phyloP scores from a whole-genome alignment of 1,140 invertebrate species.

The Diuraphis noxia region DNA sequence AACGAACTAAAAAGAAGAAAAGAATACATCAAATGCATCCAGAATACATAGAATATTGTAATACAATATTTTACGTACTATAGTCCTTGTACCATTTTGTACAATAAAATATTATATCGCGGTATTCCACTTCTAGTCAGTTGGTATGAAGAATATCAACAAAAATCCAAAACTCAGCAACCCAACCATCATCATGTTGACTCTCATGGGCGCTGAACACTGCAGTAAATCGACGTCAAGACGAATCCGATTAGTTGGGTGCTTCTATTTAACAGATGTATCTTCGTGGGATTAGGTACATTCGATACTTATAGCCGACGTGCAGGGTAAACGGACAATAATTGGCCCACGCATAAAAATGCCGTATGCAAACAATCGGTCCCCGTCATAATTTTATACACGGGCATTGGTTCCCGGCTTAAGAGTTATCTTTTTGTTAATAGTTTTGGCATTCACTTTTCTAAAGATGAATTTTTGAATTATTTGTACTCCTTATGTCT shows the following conservation, averaged over 20 bases:
- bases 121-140: conserved; percentile 74
- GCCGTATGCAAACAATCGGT: no score
- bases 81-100: no score
- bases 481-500: no score
- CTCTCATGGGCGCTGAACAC: conserved; percentile 64
- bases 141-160: conserved; percentile 72
- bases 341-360: no score
- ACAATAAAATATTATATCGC: no score
- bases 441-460: no score
- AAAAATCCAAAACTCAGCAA: conserved; percentile 69
- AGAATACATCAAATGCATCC: background rate
- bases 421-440: no score
- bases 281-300: conserved; percentile 90
- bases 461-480: no score
- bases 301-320: conserved; percentile 95
- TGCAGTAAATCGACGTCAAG: conserved; percentile 72
- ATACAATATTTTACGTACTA: background rate
- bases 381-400: no score
- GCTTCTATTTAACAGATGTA: conserved; percentile 85
- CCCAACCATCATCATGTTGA: conserved; percentile 70
- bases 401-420: no score
- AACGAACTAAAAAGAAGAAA: background rate
- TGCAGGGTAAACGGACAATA: no score
- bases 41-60: background rate
- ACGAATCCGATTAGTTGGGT: conserved; percentile 74